phyloP scores from a whole-genome alignment of 2,113 vertebrate species.

The Stegastes partitus region DNA sequence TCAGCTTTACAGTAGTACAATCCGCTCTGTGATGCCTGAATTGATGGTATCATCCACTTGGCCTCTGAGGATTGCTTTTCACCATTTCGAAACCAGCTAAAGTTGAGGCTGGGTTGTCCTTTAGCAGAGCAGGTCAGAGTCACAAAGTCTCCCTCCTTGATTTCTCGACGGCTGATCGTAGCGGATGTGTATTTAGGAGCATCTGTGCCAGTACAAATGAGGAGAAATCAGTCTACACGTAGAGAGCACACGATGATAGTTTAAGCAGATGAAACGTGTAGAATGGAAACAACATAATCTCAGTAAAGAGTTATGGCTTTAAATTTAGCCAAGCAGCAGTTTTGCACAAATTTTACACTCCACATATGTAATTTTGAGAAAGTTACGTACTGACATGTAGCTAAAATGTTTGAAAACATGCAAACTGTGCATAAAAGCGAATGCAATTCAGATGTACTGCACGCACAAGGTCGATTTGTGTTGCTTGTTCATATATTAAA shows the following conservation, averaged over 20 bases:
- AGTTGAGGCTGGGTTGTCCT: slow-evolving; percentile 22
- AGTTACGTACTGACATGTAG: too few species aligned
- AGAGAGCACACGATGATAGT: neutral
- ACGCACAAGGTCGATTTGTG: too few species aligned
- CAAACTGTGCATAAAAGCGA: too few species aligned
- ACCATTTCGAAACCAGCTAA: slow-evolving; percentile 55
- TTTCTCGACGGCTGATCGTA: fast-evolving
- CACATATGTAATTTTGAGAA: too few species aligned
- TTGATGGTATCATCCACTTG: fast-evolving
- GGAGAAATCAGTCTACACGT: neutral
- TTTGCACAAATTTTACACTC: too few species aligned
- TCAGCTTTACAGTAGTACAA: slow-evolving; percentile 54
- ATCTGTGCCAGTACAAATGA: slow-evolving; percentile 56
- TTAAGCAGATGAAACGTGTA: neutral
- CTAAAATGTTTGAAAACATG: too few species aligned
- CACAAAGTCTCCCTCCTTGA: slow-evolving; percentile 39
- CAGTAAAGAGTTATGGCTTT: neutral
- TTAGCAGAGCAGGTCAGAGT: slow-evolving; percentile 63
- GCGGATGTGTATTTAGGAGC: slow-evolving; percentile 20
- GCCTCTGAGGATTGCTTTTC: fast-evolving
- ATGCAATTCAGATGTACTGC: too few species aligned
- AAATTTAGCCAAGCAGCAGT: neutral
- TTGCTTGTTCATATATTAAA: neutral
- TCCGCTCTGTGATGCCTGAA: slow-evolving; percentile 28
- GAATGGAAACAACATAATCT: too few species aligned